Percentiles rank a stretch among this genome's conserved stretches.
Conservation (phyloP, 2,888 invertebrate genomes). For the Chalcosyrphus nemorum region DNA sequence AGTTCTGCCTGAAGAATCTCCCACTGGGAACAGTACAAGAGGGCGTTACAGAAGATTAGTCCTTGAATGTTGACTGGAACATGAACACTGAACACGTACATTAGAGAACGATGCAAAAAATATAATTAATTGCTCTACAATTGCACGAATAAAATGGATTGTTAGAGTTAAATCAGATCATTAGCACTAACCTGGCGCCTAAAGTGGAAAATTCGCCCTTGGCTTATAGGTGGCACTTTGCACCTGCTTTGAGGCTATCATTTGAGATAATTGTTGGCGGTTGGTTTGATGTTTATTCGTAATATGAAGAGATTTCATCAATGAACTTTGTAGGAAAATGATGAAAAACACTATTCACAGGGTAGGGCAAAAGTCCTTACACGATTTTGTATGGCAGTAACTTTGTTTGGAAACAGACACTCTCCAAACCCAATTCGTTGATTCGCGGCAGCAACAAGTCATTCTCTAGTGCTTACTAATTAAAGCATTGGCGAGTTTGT, state of each 20-base stretch:
- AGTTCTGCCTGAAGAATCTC: conserved; percentile 8
- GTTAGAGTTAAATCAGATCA: conserved; percentile 52
- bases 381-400: no score
- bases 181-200: conserved; percentile 59
- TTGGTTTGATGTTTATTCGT: background rate
- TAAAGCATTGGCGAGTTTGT: no score
- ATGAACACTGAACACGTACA: background rate
- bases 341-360: no score
- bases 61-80: conserved; percentile 22
- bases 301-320: background rate
- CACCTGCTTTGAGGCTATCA: background rate
- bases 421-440: no score
- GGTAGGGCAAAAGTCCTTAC: no score
- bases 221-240: background rate
- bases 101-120: background rate
- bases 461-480: no score
- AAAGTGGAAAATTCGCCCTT: background rate
- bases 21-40: conserved; percentile 36
- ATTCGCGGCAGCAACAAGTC: no score
- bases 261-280: background rate
- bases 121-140: conserved; percentile 12
- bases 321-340: background rate
- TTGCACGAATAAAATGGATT: conserved; percentile 15
- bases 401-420: no score
- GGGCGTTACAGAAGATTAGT: conserved; percentile 48